Percentiles rank a stretch among this genome's conserved stretches.
Conservation (phyloP, 2,113 vertebrate species). For the Uropsilus gracilis region DNA sequence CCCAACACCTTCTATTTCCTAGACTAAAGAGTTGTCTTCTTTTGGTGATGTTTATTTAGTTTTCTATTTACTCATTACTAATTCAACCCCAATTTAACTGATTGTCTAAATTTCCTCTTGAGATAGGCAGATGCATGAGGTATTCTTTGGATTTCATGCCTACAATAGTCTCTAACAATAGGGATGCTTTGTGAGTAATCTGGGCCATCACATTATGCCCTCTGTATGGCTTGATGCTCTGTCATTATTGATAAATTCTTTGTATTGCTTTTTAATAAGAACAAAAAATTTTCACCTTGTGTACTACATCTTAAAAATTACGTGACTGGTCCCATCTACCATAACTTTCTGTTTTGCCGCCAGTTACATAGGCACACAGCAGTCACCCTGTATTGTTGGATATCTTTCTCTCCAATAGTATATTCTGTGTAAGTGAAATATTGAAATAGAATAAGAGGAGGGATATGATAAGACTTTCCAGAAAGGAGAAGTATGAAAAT, state of each 20-base stretch:
- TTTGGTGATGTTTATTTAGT: slow-evolving; percentile 37
- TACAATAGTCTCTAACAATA: not conserved
- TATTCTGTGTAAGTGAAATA: not conserved
- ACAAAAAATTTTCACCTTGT: not conserved
- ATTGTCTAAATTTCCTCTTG: slow-evolving; percentile 31
- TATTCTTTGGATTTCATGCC: not conserved
- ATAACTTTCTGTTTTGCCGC: not conserved
- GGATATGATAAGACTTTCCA: not conserved
- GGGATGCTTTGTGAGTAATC: not conserved
- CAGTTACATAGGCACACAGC: not conserved
- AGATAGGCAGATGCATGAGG: not conserved
- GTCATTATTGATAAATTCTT: not conserved
- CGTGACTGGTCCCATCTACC: not conserved
- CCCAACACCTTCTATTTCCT: not conserved
- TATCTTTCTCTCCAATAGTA: not conserved
- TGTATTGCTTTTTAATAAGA: not conserved
- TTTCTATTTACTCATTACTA: slow-evolving; percentile 33
- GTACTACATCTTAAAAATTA: not conserved
- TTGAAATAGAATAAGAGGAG: not conserved
- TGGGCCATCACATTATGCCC: not conserved
- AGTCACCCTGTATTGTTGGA: not conserved
- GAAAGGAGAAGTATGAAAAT: not conserved
- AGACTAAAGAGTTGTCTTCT: slow-evolving; percentile 24
- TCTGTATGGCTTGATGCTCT: not conserved
- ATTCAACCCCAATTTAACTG: not conserved